These are phyloP conservation scores for Pithys albifrons DNA, from an alignment of 2,113 vertebrate genomes.

Conservation along the genomic window DNA sequence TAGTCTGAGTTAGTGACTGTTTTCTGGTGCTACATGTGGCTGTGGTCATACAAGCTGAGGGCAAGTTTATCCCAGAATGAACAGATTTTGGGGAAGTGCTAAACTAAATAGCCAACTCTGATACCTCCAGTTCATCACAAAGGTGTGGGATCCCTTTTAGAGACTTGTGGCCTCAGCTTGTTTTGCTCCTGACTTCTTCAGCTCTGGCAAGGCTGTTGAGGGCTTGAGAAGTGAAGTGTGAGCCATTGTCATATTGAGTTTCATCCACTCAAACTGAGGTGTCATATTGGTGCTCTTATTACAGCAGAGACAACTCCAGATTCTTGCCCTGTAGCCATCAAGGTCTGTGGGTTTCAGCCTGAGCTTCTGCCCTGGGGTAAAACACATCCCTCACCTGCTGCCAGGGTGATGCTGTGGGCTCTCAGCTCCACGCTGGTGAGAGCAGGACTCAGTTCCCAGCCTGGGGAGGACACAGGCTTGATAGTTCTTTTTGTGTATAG, in stretches of 20 bases:
- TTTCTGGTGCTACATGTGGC: background rate
- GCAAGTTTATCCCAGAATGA: background rate
- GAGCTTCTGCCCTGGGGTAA: background rate
- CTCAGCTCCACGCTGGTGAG: background rate
- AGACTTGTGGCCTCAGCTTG: background rate
- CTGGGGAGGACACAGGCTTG: background rate
- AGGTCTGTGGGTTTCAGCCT: background rate
- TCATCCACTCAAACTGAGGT: background rate
- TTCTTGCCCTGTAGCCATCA: background rate
- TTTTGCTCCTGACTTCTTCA: background rate
- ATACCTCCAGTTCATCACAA: background rate
- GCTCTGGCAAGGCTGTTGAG: background rate
- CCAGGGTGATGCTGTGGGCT: background rate
- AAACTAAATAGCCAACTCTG: background rate
- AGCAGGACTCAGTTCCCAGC: background rate
- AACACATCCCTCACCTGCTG: background rate
- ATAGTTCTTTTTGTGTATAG: background rate
- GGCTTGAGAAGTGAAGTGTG: background rate
- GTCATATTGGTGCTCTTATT: background rate
- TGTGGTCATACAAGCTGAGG: background rate
- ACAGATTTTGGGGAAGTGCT: background rate
- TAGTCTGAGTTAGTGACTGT: background rate
- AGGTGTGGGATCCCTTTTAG: background rate
- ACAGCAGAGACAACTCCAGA: background rate
- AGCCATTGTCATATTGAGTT: background rate